Base-by-base conservation (phyloP, 64 coral and sea anemone genomes). In the Dendronephthya gigantea region DNA sequence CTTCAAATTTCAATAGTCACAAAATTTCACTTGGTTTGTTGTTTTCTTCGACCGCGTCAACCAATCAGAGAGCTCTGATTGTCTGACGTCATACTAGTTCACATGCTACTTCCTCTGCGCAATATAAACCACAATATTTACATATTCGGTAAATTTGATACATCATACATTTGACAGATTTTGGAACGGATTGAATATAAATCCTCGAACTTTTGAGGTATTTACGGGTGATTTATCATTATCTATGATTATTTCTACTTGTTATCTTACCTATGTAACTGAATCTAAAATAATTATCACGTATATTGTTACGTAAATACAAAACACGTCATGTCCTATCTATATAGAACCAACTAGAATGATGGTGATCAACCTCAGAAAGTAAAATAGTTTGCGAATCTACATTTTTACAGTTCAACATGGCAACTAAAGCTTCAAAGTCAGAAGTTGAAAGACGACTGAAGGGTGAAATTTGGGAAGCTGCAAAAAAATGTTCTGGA, bases 11-110 rank as follows among this genome's bases (percentile, higher is more conserved):
- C 55, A n/a, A 27, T n/a, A 22, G 25, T 62, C 4, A n/a, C 19
- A 62, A 58, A 62, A 6, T 62, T 62, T 62, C 25, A 27, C 72
- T 79, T 10, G 36, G 72, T 79, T 79, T 79, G 72, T 79, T 79
- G 37, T 79, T 79, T 19, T 79, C 72, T 39, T 30, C 72, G 37
- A 29, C 28, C 72, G 72, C 32, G 37, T 28, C 28, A 79, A 33
- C 72, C 4, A 79, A 79, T 79, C 36, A 79, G 9, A 79, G 30
- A 34, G 29, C 30, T 19, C 58, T 15, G 29, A 35, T 35, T 29
- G 25, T 35, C 17, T 34, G 36, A 79, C 72, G 72, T 79, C 72
- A 79, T 19, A 34, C 29, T 79, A 79, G 31, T 76, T 30, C 32
- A 17, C 27, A 79, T 19, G 19, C 72, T 34, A 29, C 14, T 66